Evolutionary conservation across 1,140 invertebrate species (phyloP), one percentile per base, ranked within the genome.

Genomic region (Sycophaga agraensis): DNA sequence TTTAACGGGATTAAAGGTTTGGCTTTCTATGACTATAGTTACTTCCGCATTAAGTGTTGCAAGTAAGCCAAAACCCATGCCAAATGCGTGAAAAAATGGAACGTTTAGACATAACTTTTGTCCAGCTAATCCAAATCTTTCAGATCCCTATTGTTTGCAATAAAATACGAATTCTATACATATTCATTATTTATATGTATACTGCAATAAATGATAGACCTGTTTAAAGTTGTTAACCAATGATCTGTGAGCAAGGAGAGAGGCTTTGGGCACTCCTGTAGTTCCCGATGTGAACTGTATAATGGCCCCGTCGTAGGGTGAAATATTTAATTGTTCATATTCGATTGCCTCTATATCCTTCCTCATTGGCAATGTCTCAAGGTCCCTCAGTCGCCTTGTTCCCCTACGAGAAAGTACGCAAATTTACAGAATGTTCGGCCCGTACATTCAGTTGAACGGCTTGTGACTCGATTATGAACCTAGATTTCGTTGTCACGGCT

Each of bases 41-140:
- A 84, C 79, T 0, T 91, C 92, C 70, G 85, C 80, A 45, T 88
- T 82, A 0, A 91, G 53, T 14, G 83, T 77, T 1, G 72, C 75
- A 0, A 92, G 67, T 51, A 88, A 78, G 0, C 89, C 92, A 35
- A 90, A 81, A 0, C 91, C 83, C 31, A 89, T 87, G 0, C 93
- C 96, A 73, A 91, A 94, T 14, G 90, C 94, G 74, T 99, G 97
- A 73, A 97, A 99, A 12, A 97, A 82, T 0, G 96, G 96, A 1
- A 93, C 91, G 75, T 94, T 89, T 0, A 90, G 68, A 70, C 93
- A 95, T 39, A 92, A 75, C 64, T 68, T 84, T 82, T 78, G 78
- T 51, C 79, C 69, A 43, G 84, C 68, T 43, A 88, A 81, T 37
- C 83, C 82, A n/a, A 86, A 75, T 60, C 91, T 82, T 53, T 11